Base-by-base conservation (phyloP, 2,797 vertebrate genomes). In the Cacajao melanocephalus region DNA sequence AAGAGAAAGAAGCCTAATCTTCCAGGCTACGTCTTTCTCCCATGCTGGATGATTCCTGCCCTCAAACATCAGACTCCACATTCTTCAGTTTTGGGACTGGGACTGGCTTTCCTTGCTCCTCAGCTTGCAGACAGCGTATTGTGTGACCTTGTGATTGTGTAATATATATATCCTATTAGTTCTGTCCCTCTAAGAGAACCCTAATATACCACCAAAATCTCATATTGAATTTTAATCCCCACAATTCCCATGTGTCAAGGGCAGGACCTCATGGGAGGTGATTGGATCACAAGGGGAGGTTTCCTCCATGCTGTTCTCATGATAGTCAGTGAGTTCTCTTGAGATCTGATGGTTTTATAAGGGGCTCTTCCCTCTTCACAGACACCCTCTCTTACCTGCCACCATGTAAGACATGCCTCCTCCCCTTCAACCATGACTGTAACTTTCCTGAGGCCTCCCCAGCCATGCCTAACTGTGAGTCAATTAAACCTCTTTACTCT, bases 91-190 rank as follows among this genome's bases (percentile, higher is more conserved):
- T 67, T 8, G 61, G 33, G 33, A 67, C 61, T 67, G 61, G 33
- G 7, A 67, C 15, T n/a, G 15, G 33, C 61, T n/a, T 15, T 67
- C 33, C 61, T 67, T n/a, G 3, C 17, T 67, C 7, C 4, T n/a
- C 61, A 67, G 15, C 61, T 33, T 67, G 61, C 15, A n/a, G 61
- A 67, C 7, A 67, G 61, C 15, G 15, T n/a, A 8, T 67, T n/a
- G 17, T n/a, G 61, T 0, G 3, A 19, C 33, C 4, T n/a, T 67
- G 33, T n/a, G 61, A 19, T n/a, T 4, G 0, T n/a, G 15, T 64
- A 64, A 33, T 33, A 17, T 64, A n/a, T n/a, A 67, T 67, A 2
- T 33, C 61, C 15, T n/a, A 67, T n/a, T 67, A 19, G 61, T n/a
- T 67, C 61, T n/a, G 33, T n/a, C 61, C 15, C 33, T 67, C 15